phyloP scores from a whole-genome alignment of 2,888 invertebrate genomes.

The Gymnosoma rotundatum region DNA sequence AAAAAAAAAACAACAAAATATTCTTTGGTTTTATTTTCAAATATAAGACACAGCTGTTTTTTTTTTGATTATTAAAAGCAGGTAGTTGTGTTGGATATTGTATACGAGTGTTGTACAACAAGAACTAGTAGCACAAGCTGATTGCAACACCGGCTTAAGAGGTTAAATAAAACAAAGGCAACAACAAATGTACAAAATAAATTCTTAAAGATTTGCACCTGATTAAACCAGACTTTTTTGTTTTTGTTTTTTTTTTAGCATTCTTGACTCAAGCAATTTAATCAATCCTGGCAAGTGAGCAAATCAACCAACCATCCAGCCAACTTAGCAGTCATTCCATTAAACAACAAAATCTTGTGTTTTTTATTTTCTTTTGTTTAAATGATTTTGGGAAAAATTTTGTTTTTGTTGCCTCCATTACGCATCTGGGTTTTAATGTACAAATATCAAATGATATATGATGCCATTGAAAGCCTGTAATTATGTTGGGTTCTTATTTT shows the following conservation, averaged over 20 bases:
- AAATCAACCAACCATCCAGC: conserved; percentile 19
- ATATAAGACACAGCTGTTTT: conserved; percentile 67
- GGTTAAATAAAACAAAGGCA: conserved; percentile 48
- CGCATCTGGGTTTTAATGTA: conserved; percentile 14
- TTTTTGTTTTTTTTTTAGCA: conserved; percentile 6
- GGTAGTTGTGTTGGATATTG: conserved; percentile 57
- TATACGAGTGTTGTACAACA: conserved; percentile 49
- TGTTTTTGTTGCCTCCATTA: conserved; percentile 1
- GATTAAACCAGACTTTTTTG: conserved; percentile 71
- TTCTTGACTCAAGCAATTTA: conserved; percentile 44
- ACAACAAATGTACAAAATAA: conserved; percentile 49
- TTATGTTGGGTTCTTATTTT: conserved; percentile 52
- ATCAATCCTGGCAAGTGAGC: conserved; percentile 51
- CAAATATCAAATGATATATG: conserved; percentile 68
- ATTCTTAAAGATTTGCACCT: conserved; percentile 74
- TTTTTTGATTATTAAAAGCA: conserved; percentile 62
- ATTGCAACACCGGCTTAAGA: conserved; percentile 67
- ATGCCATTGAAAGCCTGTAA: conserved; percentile 67
- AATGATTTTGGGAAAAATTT: conserved; percentile 50
- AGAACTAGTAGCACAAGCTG: conserved; percentile 69
- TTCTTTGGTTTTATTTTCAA: conserved; percentile 33
- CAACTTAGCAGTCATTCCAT: conserved; percentile 23
- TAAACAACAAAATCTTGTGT: conserved; percentile 41
- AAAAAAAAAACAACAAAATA: background rate
- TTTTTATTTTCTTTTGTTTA: conserved; percentile 24